Base-by-base conservation (phyloP, 2,888 invertebrate genomes). In the Pinctada fucata region DNA sequence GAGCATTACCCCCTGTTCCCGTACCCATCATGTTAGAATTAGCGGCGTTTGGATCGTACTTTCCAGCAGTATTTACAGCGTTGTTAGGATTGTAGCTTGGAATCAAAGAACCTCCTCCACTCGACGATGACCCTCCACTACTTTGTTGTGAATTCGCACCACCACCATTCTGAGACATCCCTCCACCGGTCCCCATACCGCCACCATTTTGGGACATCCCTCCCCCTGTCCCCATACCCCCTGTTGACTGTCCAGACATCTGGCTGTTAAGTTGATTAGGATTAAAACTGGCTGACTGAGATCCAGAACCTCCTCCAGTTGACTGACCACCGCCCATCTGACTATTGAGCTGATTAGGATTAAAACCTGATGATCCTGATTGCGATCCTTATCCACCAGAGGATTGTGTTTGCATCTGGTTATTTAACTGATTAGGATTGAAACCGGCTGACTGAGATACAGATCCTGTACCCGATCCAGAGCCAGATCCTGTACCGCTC, bases 31-130 rank as follows among this genome's bases (percentile, higher is more conserved):
- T 78, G 0, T 79, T 80, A 4, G 80, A 69, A 69, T 83, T 83
- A 2, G 83, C 85, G 16, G 84, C 82, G 73, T 85, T 85, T 6
- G 85, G 85, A 64, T 85, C 84, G 73, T 85, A 85, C 50, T 82
- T 83, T 45, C 79, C 84, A 5, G 82, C 85, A 13, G 83, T 85
- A 63, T 84, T 84, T 1, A 85, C 79, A 52, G 48, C 68, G 52
- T 85, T 85, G 68, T 85, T 85, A 2, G 85, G 85, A 66, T 84
- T 76, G 48, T 84, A 84, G 48, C 73, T 81, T 6, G 84, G 82
- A 5, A 75, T 74, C 3, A 69, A 31, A 6, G 73, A 69, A 13
- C 69, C 49, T 3, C 71, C 66, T 3, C 71, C 66, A 58, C 58
- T 58, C 8, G 58, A 58, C 1, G 6, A 13, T 6, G 58, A 6